These are phyloP conservation scores for Cherax destructor DNA, from an alignment of 1,140 invertebrate genomes.

Conservation along the genomic window DNA sequence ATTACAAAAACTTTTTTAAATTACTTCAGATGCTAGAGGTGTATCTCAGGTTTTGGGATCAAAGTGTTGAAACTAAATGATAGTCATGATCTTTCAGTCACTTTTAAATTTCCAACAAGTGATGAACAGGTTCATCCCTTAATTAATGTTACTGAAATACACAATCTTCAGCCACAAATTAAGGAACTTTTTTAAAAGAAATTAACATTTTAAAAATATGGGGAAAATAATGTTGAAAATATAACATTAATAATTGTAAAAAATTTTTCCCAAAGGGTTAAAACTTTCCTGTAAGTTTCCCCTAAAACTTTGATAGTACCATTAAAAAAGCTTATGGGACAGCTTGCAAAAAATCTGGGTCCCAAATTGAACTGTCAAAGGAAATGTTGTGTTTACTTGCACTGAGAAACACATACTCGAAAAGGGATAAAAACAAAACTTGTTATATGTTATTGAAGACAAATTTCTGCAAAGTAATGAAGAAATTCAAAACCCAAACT, in stretches of 20 bases:
- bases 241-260: neutral
- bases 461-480: neutral
- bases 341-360: conserved; percentile 26
- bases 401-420: neutral
- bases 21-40: conserved; percentile 6
- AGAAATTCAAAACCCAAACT: neutral
- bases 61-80: neutral
- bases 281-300: conserved; percentile 26
- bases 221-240: neutral
- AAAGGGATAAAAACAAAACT: neutral
- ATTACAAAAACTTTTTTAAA: neutral
- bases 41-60: neutral
- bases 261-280: neutral
- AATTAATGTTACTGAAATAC: neutral
- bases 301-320: conserved; percentile 23
- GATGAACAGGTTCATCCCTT: conserved; percentile 12
- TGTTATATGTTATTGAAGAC: conserved; percentile 18
- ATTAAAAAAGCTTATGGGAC: no score
- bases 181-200: neutral
- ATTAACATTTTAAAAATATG: conserved; percentile 14
- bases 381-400: conserved; percentile 13
- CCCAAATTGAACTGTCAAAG: neutral
- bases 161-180: neutral
- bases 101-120: neutral
- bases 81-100: no score